A percentile compares a stretch with the other conserved stretches of the same genome.
phyloP scores from a whole-genome alignment of 2,113 vertebrate genomes.

The Thunnus maccoyii region DNA sequence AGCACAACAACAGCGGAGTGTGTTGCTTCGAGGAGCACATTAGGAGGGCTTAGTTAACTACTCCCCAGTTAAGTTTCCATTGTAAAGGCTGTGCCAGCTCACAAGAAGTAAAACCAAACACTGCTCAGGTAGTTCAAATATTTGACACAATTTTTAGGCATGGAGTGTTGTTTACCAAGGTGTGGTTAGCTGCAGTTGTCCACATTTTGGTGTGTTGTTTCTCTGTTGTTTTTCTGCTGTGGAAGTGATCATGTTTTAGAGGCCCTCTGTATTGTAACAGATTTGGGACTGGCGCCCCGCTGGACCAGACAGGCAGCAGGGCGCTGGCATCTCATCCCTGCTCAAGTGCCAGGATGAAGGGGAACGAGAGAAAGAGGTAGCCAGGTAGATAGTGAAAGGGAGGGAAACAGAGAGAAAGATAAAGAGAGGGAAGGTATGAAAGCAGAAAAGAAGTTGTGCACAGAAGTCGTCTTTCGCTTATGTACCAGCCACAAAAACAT shows the following conservation, averaged over 20 bases:
- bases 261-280: constrained; percentile 40
- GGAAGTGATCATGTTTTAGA: constrained; percentile 42
- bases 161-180: constrained; percentile 38
- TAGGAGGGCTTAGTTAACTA: constrained; percentile 37
- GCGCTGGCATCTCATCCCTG: constrained; percentile 31
- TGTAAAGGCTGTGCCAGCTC: constrained; percentile 22
- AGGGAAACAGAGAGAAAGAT: neutral
- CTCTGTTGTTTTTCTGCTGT: constrained; percentile 33
- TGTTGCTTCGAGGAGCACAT: constrained; percentile 37
- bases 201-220: constrained; percentile 28
- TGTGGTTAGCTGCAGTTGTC: constrained; percentile 11
- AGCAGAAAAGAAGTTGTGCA: neutral
- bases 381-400: constrained; percentile 4
- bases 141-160: constrained; percentile 49
- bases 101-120: constrained; percentile 46
- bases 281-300: constrained; percentile 40
- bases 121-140: constrained; percentile 47
- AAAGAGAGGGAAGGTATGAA: neutral
- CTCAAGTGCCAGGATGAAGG: constrained; percentile 58
- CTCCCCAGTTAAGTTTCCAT: constrained; percentile 41
- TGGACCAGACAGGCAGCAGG: constrained; percentile 71
- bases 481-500: neutral
- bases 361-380: constrained; percentile 25
- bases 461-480: neutral
- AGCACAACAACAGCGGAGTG: constrained; percentile 18